Evolutionary conservation across 1,140 invertebrate species (phyloP).

Genomic region (Andrena cerasifolii): DNA sequence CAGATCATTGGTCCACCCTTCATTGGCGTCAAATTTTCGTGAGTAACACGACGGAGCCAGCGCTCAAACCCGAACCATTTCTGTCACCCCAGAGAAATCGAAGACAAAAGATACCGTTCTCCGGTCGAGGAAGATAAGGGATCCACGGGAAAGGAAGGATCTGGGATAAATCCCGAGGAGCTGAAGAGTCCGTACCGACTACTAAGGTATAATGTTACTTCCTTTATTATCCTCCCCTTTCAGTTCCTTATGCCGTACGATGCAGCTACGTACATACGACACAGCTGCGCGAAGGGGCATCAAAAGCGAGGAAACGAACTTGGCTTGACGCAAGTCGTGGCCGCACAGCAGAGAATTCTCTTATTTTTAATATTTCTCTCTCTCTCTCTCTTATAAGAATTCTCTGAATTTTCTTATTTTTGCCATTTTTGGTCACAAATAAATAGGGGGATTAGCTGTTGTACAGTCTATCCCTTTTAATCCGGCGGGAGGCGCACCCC

Average conservation of each 20-base stretch:
- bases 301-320: slow-evolving; percentile 3
- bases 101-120: background rate
- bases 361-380: too few relatives aligned
- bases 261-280: too few relatives aligned
- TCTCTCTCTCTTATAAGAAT: too few relatives aligned
- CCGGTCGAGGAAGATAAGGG: background rate
- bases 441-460: too few relatives aligned
- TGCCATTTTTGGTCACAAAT: too few relatives aligned
- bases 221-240: background rate
- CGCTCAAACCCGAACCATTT: background rate
- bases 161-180: background rate
- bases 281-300: background rate
- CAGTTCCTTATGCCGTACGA: background rate
- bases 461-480: too few relatives aligned
- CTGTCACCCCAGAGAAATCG: background rate
- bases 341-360: too few relatives aligned
- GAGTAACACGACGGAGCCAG: slow-evolving; percentile 5
- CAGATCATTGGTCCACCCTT: too few relatives aligned
- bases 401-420: too few relatives aligned
- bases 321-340: background rate
- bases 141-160: background rate
- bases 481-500: too few relatives aligned
- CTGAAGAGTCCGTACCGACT: background rate
- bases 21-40: background rate
- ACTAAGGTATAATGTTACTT: background rate